Evolutionary conservation across 2,113 vertebrate species (phyloP), one percentile per base, ranked within the genome.

Genomic region (Guaruba guarouba): DNA sequence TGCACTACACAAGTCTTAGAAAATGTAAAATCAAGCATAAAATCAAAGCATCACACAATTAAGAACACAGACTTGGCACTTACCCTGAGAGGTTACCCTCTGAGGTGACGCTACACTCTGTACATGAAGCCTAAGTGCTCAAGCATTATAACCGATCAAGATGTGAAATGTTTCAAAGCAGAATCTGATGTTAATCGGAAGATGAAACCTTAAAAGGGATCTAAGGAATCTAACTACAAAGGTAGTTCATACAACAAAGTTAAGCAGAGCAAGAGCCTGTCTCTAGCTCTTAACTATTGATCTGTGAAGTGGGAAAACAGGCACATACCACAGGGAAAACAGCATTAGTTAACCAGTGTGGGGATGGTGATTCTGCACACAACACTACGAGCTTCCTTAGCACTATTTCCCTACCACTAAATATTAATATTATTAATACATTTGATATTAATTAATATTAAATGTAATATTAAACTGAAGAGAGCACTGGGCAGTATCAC

Each of bases 401-500:
- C 8, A 1, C 20, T 4, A 1, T 3, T 2, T 37, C 24, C 39
- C n/a, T 24, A 11, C 39, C 28, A 1, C 35, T 18, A 3, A 6
- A 24, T 48, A 48, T 48, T 48, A 23, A 23, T 46, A 46, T 24
- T 49, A 49, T 24, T 7, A 24, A 24, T 49, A 49, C 23, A 49
- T 24, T 49, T 49, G 13, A 24, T 49, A 48, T 48, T 48, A 46
- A 46, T 46, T 46, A 11, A 48, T 48, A 48, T 48, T 13, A 23
- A 24, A 6, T 0, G 3, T 1, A 33, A 4, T 0, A 4, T 22
- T 10, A 23, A 39, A 13, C 31, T 4, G 9, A n/a, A 11, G 7
- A 9, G 39, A 16, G 6, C 23, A 16, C 20, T 13, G 1, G 4
- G 4, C 37, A 10, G 10, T 0, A 2, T 6, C 22, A 12, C n/a